These are phyloP conservation scores for Mustela nigripes DNA, from an alignment of 2,113 vertebrate species.

Conservation along the genomic window DNA sequence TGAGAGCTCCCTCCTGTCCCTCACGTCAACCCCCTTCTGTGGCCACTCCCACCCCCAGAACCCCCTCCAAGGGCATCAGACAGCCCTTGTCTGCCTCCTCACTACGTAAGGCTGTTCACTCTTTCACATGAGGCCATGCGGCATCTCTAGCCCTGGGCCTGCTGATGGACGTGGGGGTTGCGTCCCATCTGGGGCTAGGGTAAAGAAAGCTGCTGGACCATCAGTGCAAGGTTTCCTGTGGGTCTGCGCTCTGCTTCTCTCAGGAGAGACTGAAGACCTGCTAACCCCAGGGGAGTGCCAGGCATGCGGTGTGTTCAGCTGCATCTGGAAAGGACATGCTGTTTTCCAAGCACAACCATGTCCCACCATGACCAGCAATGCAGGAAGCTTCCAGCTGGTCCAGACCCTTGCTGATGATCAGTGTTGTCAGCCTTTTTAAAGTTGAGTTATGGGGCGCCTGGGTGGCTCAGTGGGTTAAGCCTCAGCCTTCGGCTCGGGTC, in stretches of 20 bases:
- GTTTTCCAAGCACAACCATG: no score
- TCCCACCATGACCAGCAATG: no score
- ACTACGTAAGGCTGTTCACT: no score
- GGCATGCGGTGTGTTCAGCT: background rate
- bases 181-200: background rate
- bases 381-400: no score
- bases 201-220: background rate
- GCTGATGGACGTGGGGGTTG: no score
- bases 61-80: background rate
- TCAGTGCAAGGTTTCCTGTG: background rate
- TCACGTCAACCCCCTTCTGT: background rate
- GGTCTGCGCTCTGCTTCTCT: no score
- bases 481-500: no score
- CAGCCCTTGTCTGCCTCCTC: no score
- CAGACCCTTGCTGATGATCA: no score
- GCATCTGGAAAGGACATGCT: fast-evolving
- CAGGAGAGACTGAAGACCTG: background rate
- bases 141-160: background rate
- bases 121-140: background rate
- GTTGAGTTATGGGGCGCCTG: background rate
- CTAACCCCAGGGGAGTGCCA: background rate
- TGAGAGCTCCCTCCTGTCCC: background rate
- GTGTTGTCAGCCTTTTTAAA: no score
- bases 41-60: background rate
- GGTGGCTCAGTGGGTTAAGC: no score